Base-by-base conservation (phyloP, 2,797 vertebrate genomes). In the Remorina albescens region DNA sequence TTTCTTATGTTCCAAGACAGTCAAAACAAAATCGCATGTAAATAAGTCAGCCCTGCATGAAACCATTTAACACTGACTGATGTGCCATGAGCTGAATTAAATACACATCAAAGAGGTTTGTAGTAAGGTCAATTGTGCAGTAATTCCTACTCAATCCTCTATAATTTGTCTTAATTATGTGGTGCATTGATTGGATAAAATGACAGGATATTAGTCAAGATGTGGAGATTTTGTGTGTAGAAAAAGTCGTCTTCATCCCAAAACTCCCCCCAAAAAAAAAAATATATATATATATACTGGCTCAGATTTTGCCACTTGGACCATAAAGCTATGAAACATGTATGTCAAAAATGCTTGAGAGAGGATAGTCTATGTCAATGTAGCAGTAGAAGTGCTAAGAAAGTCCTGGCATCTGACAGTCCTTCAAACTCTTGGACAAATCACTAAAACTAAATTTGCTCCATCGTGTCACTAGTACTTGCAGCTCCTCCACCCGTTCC, bases 111-210 rank as follows among this genome's bases (percentile, higher is more conserved):
- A 49, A 68, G 71, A 51, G 41, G 12, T 65, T 69, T 74, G 32
- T 12, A n/a, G 12, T 59, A 3, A 30, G 41, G 46, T 77, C 69
- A 78, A 44, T 47, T 55, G 62, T 81, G 79, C 32, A 1, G 13
- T 26, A 63, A 77, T 74, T 79, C 50, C 58, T 3, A 76, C 73
- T 50, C 21, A 64, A 9, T 76, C 60, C 62, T 59, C 16, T 47
- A 41, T 70, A 34, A 74, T 74, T 78, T 76, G 63, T 80, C 77
- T 70, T 63, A 81, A 76, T 86, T 67, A 85, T 54, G 53, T 37
- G 26, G 21, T 2, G 25, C 64, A 82, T 83, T 55, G 82, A 85
- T 83, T 13, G 2, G 42, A 44, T 59, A 76, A 68, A 59, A 37
- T 64, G 69, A 65, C 23, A n/a, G 61, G 30, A 47, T 54, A 78